Conservation (phyloP, 2,113 vertebrate genomes). For the Sigmodon hispidus region DNA sequence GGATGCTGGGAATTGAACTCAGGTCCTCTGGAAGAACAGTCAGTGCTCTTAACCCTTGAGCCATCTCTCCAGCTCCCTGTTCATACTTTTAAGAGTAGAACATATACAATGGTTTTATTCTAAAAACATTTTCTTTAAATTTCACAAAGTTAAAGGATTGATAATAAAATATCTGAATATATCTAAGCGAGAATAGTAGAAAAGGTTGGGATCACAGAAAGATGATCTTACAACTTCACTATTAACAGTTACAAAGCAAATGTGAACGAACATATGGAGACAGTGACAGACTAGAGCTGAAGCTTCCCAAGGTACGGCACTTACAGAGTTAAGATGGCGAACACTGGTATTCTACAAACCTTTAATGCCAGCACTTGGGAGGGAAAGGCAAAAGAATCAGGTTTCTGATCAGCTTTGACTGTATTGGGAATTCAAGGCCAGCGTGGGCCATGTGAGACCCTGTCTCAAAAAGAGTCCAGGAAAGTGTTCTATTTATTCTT, state of each 20-base stretch:
- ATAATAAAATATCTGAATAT: neutral
- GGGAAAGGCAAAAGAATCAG: neutral
- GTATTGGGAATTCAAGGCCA: neutral
- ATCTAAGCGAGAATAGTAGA: constrained; percentile 15
- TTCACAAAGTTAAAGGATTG: constrained; percentile 2
- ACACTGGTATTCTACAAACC: too few species aligned
- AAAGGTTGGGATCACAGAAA: constrained; percentile 24
- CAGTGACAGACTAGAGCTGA: neutral
- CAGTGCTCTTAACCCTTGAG: too few species aligned
- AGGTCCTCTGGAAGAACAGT: too few species aligned
- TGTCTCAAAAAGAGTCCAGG: neutral
- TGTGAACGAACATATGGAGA: neutral
- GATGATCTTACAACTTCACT: constrained; percentile 22
- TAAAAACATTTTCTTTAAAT: neutral
- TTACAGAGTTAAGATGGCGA: neutral
- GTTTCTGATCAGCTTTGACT: neutral
- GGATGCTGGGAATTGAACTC: too few species aligned
- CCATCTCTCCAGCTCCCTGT: too few species aligned
- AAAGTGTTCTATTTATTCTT: neutral
- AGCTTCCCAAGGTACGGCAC: neutral
- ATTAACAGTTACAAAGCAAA: constrained; percentile 12
- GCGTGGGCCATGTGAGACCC: neutral
- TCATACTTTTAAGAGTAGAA: neutral
- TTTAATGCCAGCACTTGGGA: neutral
- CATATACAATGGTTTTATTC: neutral